Conservation (phyloP, 2,888 invertebrate species). For the Fragum fragum region DNA sequence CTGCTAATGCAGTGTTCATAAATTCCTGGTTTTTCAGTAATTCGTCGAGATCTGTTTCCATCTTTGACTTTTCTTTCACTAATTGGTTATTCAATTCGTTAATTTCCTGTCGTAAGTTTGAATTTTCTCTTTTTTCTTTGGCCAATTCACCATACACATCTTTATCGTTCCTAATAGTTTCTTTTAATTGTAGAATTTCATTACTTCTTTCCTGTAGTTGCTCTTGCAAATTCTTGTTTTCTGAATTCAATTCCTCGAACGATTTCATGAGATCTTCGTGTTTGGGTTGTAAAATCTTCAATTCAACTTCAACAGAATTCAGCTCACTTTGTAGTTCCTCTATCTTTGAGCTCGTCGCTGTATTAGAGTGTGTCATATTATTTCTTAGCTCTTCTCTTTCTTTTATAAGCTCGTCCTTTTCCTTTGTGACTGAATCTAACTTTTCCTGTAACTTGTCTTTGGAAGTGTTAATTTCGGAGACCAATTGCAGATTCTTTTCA, state of each 20-base stretch:
- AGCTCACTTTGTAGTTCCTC: constrained; percentile 55
- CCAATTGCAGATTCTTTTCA: constrained; percentile 55
- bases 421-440: constrained; percentile 38
- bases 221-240: constrained; percentile 29
- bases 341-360: constrained; percentile 34
- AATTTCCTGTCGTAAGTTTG: constrained; percentile 52
- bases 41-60: constrained; percentile 63
- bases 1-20: constrained; percentile 64
- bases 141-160: constrained; percentile 62
- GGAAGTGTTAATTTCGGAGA: constrained; percentile 38
- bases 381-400: constrained; percentile 48
- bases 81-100: constrained; percentile 42
- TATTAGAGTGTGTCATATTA: constrained; percentile 38
- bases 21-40: constrained; percentile 67
- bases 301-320: constrained; percentile 54
- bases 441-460: constrained; percentile 57
- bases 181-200: constrained; percentile 52
- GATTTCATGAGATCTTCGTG: constrained; percentile 43
- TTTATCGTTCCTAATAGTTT: constrained; percentile 54
- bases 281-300: constrained; percentile 59
- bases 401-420: constrained; percentile 36
- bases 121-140: constrained; percentile 52
- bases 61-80: constrained; percentile 51
- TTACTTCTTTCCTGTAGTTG: constrained; percentile 39
- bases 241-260: constrained; percentile 45